Conservation (phyloP, 1,140 invertebrate species). For the Neodiprion pinetum region DNA sequence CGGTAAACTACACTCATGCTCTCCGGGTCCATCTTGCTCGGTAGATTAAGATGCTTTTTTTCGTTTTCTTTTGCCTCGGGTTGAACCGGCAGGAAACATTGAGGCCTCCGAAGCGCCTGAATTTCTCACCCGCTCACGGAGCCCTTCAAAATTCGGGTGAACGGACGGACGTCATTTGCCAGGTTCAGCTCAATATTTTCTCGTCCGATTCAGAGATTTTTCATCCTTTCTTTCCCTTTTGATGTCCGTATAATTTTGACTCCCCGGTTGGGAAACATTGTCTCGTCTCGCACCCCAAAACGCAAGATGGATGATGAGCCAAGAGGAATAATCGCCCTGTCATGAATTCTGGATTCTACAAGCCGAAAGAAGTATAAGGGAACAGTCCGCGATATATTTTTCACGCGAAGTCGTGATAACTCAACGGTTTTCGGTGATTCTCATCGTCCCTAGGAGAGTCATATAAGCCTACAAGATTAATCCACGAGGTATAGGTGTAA, state of each 20-base stretch:
- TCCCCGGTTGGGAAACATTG: slow-evolving; percentile 29
- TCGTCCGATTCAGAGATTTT: slow-evolving; percentile 11
- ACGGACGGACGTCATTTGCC: background rate
- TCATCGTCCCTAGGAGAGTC: background rate
- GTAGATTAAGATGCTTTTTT: background rate
- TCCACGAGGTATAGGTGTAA: background rate
- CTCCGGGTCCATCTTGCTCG: background rate
- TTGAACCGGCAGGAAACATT: background rate
- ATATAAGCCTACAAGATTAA: background rate
- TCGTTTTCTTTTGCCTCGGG: background rate
- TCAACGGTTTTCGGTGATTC: background rate
- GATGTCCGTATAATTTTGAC: slow-evolving; percentile 17
- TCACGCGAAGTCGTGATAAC: slow-evolving; percentile 1
- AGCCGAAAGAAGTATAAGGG: slow-evolving; percentile 8
- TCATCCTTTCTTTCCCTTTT: slow-evolving; percentile 14
- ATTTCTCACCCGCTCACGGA: background rate
- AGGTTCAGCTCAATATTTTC: slow-evolving; percentile 4
- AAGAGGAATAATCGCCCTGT: slow-evolving; percentile 23
- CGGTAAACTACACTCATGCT: background rate
- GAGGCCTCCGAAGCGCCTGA: background rate
- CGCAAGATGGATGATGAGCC: slow-evolving; percentile 11
- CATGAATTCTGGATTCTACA: slow-evolving; percentile 14
- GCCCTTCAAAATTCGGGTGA: background rate
- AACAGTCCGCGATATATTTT: slow-evolving; percentile 8
- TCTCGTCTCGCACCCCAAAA: slow-evolving; percentile 17